These are phyloP conservation scores for Polydesmus complanatus DNA, from an alignment of 2,888 invertebrate genomes.

Conservation along the genomic window DNA sequence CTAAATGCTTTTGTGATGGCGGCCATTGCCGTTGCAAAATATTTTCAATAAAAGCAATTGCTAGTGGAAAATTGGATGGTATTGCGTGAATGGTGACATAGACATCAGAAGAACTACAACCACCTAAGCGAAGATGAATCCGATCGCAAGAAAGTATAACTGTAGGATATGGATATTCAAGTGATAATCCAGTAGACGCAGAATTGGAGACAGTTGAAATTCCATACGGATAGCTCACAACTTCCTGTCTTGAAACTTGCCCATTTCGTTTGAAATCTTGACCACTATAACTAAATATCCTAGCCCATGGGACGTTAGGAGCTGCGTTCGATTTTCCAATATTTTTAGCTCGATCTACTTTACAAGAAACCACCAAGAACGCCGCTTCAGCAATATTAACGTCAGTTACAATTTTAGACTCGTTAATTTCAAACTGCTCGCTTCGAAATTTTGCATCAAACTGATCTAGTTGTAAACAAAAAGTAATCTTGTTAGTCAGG, in stretches of 20 bases:
- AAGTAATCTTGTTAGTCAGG: constrained; percentile 31
- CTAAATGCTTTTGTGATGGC: constrained; percentile 22
- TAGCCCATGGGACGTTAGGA: constrained; percentile 31
- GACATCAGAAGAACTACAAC: constrained; percentile 28
- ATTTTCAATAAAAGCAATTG: constrained; percentile 31
- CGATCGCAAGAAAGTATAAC: constrained; percentile 29
- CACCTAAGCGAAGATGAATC: constrained; percentile 28
- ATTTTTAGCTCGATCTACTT: constrained; percentile 26
- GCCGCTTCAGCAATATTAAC: constrained; percentile 30
- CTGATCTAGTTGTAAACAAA: constrained; percentile 30
- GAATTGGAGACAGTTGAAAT: constrained; percentile 19
- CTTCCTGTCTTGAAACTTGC: constrained; percentile 28
- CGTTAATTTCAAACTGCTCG: constrained; percentile 29
- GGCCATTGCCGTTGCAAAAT: constrained; percentile 22
- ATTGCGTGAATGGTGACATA: constrained; percentile 31
- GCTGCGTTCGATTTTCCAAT: constrained; percentile 24
- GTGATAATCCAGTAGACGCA: constrained; percentile 23
- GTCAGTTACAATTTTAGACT: constrained; percentile 29
- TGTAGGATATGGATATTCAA: constrained; percentile 25
- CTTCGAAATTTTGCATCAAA: constrained; percentile 29
- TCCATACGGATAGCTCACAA: constrained; percentile 30
- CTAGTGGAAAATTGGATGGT: constrained; percentile 31
- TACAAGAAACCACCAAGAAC: constrained; percentile 30
- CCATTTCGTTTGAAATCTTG: constrained; percentile 30
- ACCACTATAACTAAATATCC: constrained; percentile 29